phyloP scores from a whole-genome alignment of 2,888 invertebrate genomes.

The Harpalus rubripes region DNA sequence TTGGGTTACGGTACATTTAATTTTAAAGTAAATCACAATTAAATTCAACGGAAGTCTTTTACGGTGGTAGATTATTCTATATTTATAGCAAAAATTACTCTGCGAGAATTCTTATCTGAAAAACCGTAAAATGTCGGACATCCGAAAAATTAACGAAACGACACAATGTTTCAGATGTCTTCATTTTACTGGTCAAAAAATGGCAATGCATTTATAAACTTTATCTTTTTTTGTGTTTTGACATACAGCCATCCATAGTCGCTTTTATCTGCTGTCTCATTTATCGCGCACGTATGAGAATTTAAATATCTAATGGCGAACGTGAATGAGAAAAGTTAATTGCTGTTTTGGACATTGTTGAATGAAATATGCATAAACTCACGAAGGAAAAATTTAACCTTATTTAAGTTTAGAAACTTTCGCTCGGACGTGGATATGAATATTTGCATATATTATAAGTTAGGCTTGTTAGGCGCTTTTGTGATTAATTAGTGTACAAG shows the following conservation, averaged over 20 bases:
- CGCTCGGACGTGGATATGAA: slow-evolving; percentile 61
- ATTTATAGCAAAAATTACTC: slow-evolving; percentile 1
- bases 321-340: slow-evolving; percentile 47
- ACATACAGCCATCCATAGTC: slow-evolving; percentile 25
- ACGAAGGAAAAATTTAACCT: slow-evolving; percentile 42
- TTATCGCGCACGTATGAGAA: slow-evolving; percentile 30
- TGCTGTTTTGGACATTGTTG: slow-evolving; percentile 55
- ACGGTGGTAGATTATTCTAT: not conserved
- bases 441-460: slow-evolving; percentile 66
- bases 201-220: slow-evolving; percentile 42
- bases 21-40: not conserved
- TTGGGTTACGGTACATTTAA: not conserved
- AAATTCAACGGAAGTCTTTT: not conserved
- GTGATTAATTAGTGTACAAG: slow-evolving; percentile 55
- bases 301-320: slow-evolving; percentile 56
- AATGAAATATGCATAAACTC: slow-evolving; percentile 60
- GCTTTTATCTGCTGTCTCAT: slow-evolving; percentile 33
- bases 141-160: slow-evolving; percentile 64
- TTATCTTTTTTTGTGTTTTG: slow-evolving; percentile 56
- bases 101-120: slow-evolving; percentile 32
- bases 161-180: slow-evolving; percentile 59
- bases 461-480: slow-evolving; percentile 38
- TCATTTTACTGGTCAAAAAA: slow-evolving; percentile 50
- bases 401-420: slow-evolving; percentile 53
- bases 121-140: slow-evolving; percentile 49